Base-by-base conservation (phyloP, 2,888 invertebrate genomes). In the Heterodera filipjevi region DNA sequence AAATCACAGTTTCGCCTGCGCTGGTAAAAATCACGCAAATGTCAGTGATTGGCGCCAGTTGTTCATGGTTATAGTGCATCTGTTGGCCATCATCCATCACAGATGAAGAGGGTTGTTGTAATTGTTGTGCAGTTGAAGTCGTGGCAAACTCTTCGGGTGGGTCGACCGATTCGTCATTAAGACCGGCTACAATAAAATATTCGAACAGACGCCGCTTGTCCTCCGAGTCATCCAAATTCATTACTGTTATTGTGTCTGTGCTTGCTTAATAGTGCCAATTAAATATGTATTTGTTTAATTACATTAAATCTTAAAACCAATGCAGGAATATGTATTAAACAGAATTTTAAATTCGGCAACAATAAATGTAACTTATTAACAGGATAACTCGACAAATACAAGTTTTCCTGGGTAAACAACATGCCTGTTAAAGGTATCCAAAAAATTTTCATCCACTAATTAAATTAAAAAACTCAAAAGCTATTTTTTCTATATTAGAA, bases 141-240 rank as follows among this genome's bases (percentile, higher is more conserved):
- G 59, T 27, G 59, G 27, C 27, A 1, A 88, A 76, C 71, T 85
- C 82, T 33, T 83, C 74, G 8, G 74, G 77, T 1, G 78, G 93
- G 88, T 93, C 92, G 82, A 8, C n/a, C 59, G 59, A n/a, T n/a
- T 64, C 33, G 32, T 75, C 75, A 27, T 95, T 94, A 90, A 97
- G 92, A 44, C 98, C 98, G 89, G 97, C 96, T 81, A 98, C 94
- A 84, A 99, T 96, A 92, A 99, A 99, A 91, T 98, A 98, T 92
- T 99, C 98, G 81, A 89, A 87, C 16, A 89, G 81, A 22, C 87
- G 84, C 46, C 87, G 82, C 66, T 86, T 59, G 59, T 59, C 59
- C 59, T 59, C 59, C n/a, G 59, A 59, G 27, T 59, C 59, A 27
- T 59, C 59, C 59, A 22, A 59, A 59, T 59, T 59, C 59, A 59